phyloP scores from a whole-genome alignment of 1,140 invertebrate species.

The Reticulitermes speratus region DNA sequence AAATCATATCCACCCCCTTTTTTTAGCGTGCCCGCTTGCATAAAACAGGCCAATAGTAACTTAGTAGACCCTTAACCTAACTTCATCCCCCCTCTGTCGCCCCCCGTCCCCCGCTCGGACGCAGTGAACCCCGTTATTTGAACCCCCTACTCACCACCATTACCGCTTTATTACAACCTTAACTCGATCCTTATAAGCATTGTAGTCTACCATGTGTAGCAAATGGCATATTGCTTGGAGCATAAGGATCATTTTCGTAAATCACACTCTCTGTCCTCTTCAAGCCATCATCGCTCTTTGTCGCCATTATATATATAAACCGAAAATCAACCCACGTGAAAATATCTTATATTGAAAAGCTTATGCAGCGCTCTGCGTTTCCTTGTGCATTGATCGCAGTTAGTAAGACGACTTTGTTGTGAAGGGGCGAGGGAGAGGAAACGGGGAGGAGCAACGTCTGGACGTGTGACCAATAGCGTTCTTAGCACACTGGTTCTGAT shows the following conservation, averaged over 20 bases:
- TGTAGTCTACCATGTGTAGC: background rate
- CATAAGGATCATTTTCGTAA: constrained; percentile 29
- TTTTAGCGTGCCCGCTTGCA: constrained; percentile 5
- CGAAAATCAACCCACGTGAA: background rate
- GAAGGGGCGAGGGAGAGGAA: background rate
- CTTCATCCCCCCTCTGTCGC: background rate
- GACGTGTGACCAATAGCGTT: background rate
- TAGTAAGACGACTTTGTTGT: background rate
- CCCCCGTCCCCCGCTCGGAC: background rate
- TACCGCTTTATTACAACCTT: background rate
- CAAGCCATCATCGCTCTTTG: background rate
- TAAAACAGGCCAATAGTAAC: constrained; percentile 33
- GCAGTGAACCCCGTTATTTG: background rate
- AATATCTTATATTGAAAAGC: constrained; percentile 26
- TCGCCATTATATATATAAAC: constrained; percentile 17
- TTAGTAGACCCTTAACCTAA: constrained; percentile 31
- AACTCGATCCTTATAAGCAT: constrained; percentile 2
- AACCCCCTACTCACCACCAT: background rate
- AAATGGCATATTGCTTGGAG: background rate
- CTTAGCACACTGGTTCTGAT: background rate
- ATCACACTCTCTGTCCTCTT: background rate
- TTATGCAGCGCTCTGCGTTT: background rate
- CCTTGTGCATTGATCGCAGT: constrained; percentile 26
- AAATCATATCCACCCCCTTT: constrained; percentile 26
- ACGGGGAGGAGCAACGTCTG: background rate